Evolutionary conservation across 2,797 vertebrate species (phyloP).

Genomic region (Rhinella marina): DNA sequence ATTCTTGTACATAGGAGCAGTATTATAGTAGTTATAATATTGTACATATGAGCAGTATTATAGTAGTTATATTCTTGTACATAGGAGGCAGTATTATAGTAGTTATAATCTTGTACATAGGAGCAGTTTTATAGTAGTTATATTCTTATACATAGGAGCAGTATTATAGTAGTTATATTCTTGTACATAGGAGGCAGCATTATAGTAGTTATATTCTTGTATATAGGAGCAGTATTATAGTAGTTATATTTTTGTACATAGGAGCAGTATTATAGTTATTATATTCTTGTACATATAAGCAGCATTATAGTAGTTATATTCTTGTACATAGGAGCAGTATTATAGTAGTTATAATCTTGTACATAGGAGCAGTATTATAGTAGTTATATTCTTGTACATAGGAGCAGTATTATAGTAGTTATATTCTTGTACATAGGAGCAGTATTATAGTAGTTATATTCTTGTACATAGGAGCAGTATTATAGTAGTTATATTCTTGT

Average conservation of each 20-base stretch:
- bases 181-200: not conserved
- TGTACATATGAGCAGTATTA: not conserved
- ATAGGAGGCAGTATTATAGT: slow-evolving; percentile 5
- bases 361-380: too few relatives aligned
- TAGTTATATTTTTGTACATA: not conserved
- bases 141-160: not conserved
- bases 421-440: too few relatives aligned
- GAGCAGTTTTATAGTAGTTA: not conserved
- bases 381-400: too few relatives aligned
- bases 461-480: too few relatives aligned
- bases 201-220: slow-evolving; percentile 22
- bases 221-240: not conserved
- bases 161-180: slow-evolving; percentile 6
- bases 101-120: slow-evolving; percentile 10
- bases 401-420: too few relatives aligned
- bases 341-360: too few relatives aligned
- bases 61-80: slow-evolving; percentile 14
- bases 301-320: too few relatives aligned
- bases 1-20: not conserved
- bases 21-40: slow-evolving; percentile 9
- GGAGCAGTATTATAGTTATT: slow-evolving; percentile 1
- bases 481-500: too few relatives aligned
- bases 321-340: too few relatives aligned
- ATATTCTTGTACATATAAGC: too few relatives aligned
- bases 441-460: too few relatives aligned